These are phyloP conservation scores for Celastrina argiolus DNA, from an alignment of 2,888 invertebrate species.

Conservation along the genomic window DNA sequence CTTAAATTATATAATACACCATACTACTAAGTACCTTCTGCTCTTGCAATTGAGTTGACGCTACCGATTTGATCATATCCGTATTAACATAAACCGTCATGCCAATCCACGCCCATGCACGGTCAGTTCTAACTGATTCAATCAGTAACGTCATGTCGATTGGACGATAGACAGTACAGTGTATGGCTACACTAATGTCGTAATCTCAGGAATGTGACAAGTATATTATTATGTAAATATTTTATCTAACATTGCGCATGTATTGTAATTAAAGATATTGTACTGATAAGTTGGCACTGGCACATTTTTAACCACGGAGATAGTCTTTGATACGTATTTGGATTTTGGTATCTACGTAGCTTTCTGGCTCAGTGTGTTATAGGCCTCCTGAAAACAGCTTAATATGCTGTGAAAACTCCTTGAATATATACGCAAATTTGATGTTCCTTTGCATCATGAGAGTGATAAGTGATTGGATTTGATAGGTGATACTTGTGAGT, in stretches of 20 bases:
- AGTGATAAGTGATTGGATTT: neutral
- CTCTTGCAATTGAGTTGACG: too few relatives aligned
- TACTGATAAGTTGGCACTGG: neutral
- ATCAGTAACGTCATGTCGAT: too few relatives aligned
- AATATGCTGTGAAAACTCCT: too few relatives aligned
- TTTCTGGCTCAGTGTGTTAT: neutral
- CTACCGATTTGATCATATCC: too few relatives aligned
- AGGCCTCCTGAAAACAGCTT: neutral
- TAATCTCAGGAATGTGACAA: constrained; percentile 25
- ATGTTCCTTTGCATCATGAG: neutral
- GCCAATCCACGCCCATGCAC: too few relatives aligned
- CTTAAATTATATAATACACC: too few relatives aligned
- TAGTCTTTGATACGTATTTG: neutral
- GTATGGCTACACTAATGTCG: neutral
- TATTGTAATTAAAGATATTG: neutral
- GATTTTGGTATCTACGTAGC: neutral
- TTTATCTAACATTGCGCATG: constrained; percentile 10
- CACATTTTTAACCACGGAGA: neutral
- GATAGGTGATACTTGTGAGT: neutral
- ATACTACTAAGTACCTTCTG: too few relatives aligned
- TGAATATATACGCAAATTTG: too few relatives aligned
- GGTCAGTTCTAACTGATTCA: too few relatives aligned
- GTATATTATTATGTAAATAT: constrained; percentile 21
- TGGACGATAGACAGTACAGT: too few relatives aligned
- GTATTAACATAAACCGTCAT: too few relatives aligned